A percentile compares a stretch with the other conserved stretches of the same genome.
Evolutionary conservation across 2,113 vertebrate species (phyloP).

Genomic region (Salvator merianae): DNA sequence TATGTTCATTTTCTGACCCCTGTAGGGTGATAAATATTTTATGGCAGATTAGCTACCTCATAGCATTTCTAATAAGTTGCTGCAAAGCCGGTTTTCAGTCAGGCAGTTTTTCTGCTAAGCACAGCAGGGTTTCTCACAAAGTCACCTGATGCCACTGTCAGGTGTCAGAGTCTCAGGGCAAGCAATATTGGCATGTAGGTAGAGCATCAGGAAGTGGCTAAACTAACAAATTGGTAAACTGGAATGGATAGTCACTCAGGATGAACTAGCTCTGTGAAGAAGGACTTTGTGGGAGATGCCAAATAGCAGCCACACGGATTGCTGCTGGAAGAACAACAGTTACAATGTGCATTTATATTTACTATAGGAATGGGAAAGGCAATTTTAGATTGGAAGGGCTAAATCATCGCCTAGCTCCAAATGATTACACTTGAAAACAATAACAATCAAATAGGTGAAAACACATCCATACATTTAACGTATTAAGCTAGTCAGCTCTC

Average conservation of each 20-base stretch:
- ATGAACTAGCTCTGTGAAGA: not conserved
- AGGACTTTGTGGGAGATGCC: not conserved
- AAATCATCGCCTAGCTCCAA: too few relatives aligned
- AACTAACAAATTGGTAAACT: too few relatives aligned
- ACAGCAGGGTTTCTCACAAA: not conserved
- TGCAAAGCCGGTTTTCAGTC: constrained; percentile 30
- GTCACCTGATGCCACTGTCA: not conserved
- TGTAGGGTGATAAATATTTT: constrained; percentile 34
- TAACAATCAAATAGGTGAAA: not conserved
- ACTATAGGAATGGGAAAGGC: too few relatives aligned
- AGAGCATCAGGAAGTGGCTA: not conserved
- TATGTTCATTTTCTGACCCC: constrained; percentile 32
- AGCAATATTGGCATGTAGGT: not conserved
- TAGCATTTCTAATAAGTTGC: constrained; percentile 35
- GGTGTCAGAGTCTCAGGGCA: not conserved
- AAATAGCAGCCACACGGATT: not conserved
- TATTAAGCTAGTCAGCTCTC: too few relatives aligned
- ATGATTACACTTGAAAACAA: not conserved
- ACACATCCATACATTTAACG: too few relatives aligned
- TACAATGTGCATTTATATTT: too few relatives aligned
- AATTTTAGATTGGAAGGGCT: too few relatives aligned
- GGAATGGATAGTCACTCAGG: not conserved
- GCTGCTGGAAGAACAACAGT: too few relatives aligned
- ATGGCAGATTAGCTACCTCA: constrained; percentile 50
- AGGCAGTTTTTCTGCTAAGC: constrained; percentile 4